Percentiles rank a stretch among this genome's conserved stretches.
phyloP scores from a whole-genome alignment of 2,888 invertebrate genomes.

The Alsophila aescularia region DNA sequence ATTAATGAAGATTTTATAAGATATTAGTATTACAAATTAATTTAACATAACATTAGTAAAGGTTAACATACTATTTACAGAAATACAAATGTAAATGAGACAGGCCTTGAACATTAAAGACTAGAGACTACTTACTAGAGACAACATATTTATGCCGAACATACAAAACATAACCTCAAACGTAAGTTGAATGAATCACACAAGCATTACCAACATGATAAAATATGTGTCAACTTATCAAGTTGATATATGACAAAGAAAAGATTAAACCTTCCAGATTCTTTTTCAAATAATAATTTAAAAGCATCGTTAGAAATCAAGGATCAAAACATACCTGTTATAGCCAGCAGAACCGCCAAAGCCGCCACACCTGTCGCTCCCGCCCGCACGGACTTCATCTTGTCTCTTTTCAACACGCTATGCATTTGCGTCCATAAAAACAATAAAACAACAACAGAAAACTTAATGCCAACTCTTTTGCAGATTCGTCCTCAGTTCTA shows the following conservation, averaged over 20 bases:
- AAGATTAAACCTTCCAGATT: background rate
- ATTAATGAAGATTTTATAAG: background rate
- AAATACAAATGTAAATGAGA: conserved; percentile 10
- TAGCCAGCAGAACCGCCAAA: conserved; percentile 72
- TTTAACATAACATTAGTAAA: background rate
- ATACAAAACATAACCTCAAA: conserved; percentile 22
- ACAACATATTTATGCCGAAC: background rate
- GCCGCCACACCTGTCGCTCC: conserved; percentile 81
- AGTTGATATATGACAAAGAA: background rate
- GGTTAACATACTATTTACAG: background rate
- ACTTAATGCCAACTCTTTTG: conserved; percentile 58
- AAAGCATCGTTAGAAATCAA: conserved; percentile 33
- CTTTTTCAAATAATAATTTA: background rate
- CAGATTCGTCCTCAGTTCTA: conserved; percentile 64
- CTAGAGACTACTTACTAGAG: background rate
- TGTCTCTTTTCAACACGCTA: conserved; percentile 78
- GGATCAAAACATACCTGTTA: conserved; percentile 72
- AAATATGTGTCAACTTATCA: background rate
- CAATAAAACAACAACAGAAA: conserved; percentile 67
- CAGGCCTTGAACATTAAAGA: conserved; percentile 16
- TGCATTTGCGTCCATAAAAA: conserved; percentile 66
- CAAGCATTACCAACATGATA: conserved; percentile 46
- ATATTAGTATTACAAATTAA: background rate
- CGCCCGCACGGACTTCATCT: conserved; percentile 70
- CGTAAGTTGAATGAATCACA: conserved; percentile 7